Percentiles rank a stretch among this genome's conserved stretches.
Evolutionary conservation across 2,888 invertebrate genomes (phyloP).

Genomic region (Drosophila macrospina): DNA sequence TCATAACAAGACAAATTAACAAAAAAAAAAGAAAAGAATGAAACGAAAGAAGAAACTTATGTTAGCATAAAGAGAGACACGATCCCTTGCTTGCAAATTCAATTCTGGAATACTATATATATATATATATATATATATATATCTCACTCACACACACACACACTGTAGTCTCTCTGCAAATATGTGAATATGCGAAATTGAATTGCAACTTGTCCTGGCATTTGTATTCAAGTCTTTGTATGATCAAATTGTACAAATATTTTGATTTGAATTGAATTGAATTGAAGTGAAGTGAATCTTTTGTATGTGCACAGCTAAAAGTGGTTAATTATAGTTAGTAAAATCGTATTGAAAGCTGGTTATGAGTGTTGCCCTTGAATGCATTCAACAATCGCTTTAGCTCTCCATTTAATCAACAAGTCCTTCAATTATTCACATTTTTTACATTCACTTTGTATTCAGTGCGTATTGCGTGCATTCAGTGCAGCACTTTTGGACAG

Average conservation of each 20-base stretch:
- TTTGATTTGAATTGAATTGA: conserved; percentile 47
- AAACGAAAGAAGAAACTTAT: conserved; percentile 1
- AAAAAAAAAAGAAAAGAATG: background rate
- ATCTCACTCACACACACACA: no score
- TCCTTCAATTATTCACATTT: background rate
- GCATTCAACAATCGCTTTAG: conserved; percentile 7
- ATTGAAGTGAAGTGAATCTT: conserved; percentile 41
- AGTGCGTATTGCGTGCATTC: conserved; percentile 5
- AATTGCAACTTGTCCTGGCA: conserved; percentile 32
- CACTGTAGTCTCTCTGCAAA: background rate
- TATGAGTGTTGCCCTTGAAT: background rate
- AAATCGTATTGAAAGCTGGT: background rate
- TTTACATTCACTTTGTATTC: background rate
- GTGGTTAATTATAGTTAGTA: conserved; percentile 38
- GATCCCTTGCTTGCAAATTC: background rate
- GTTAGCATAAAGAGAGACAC: background rate
- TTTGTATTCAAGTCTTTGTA: conserved; percentile 46
- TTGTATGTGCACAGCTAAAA: conserved; percentile 43
- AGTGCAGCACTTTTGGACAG: background rate
- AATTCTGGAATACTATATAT: background rate
- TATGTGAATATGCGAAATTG: conserved; percentile 34
- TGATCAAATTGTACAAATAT: conserved; percentile 57
- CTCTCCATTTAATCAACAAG: conserved; percentile 15
- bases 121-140: background rate
- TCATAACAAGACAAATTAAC: conserved; percentile 18